A percentile compares a stretch with the other conserved stretches of the same genome.
These are phyloP conservation scores for Phrynocephalus forsythii DNA, from an alignment of 2,797 vertebrate genomes.

Conservation along the genomic window DNA sequence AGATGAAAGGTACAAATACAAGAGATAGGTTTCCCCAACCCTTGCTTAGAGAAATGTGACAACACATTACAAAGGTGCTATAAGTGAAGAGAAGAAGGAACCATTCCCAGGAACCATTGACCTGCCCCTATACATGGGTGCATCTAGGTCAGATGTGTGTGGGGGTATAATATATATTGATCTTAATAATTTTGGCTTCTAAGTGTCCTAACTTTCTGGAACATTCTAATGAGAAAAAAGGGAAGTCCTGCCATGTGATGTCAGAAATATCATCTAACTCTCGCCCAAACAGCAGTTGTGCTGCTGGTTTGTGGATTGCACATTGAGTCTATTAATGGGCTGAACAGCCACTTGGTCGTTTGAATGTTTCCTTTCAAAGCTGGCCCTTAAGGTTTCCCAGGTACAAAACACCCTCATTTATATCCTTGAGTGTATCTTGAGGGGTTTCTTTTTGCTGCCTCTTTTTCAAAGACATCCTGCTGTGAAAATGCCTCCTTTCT, in stretches of 20 bases:
- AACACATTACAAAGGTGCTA: no score
- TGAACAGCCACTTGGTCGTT: background rate
- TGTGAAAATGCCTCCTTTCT: background rate
- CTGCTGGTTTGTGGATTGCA: background rate
- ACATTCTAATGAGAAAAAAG: background rate
- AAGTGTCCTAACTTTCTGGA: background rate
- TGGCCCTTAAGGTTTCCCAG: slow-evolving; percentile 34
- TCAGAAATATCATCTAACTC: background rate
- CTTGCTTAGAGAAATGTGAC: no score
- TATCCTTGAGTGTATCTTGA: slow-evolving; percentile 53
- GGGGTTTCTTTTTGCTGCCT: background rate
- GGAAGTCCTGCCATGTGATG: background rate
- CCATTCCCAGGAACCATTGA: background rate
- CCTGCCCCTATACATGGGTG: background rate
- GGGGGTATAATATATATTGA: background rate
- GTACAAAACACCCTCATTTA: slow-evolving; percentile 27
- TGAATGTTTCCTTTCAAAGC: slow-evolving; percentile 46
- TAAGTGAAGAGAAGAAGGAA: no score
- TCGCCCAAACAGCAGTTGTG: background rate
- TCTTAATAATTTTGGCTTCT: background rate
- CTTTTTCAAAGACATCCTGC: slow-evolving; percentile 28
- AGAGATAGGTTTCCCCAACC: no score
- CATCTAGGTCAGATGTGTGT: background rate
- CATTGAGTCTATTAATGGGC: slow-evolving; percentile 16
- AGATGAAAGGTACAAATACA: no score